Evolutionary conservation across 1,140 invertebrate species (phyloP).

Genomic region (Calosoma granatense): DNA sequence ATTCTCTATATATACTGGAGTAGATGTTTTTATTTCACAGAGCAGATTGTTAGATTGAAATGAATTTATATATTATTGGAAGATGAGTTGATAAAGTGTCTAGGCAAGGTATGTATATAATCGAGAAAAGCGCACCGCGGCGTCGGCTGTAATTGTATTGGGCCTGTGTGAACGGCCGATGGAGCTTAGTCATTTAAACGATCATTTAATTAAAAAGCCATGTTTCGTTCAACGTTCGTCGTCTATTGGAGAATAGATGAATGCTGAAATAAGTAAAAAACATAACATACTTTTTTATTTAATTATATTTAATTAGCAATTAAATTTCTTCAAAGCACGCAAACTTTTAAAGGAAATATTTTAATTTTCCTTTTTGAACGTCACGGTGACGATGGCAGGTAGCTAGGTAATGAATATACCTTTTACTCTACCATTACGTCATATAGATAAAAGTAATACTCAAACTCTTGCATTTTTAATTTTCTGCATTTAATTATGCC

Average conservation of each 20-base stretch:
- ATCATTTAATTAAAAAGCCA: slow-evolving; percentile 2
- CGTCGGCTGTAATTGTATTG: not conserved
- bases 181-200: not conserved
- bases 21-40: no score
- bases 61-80: not conserved
- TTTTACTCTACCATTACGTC: no score
- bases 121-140: no score
- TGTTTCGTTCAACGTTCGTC: no score
- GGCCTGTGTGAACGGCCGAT: no score
- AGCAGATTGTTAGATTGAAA: no score
- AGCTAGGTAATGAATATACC: no score
- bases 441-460: not conserved
- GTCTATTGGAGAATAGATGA: no score
- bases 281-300: not conserved
- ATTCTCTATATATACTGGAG: no score
- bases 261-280: not conserved
- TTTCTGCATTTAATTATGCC: no score
- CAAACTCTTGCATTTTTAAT: not conserved
- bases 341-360: not conserved
- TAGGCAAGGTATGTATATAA: not conserved
- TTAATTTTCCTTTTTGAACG: slow-evolving; percentile 3
- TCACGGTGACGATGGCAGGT: no score
- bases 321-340: slow-evolving; percentile 1
- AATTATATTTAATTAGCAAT: slow-evolving; percentile 8
- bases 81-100: not conserved